Evolutionary conservation across 2,797 vertebrate genomes (phyloP), one percentile per base, ranked within the genome.

Genomic region (Heliangelus exortis): DNA sequence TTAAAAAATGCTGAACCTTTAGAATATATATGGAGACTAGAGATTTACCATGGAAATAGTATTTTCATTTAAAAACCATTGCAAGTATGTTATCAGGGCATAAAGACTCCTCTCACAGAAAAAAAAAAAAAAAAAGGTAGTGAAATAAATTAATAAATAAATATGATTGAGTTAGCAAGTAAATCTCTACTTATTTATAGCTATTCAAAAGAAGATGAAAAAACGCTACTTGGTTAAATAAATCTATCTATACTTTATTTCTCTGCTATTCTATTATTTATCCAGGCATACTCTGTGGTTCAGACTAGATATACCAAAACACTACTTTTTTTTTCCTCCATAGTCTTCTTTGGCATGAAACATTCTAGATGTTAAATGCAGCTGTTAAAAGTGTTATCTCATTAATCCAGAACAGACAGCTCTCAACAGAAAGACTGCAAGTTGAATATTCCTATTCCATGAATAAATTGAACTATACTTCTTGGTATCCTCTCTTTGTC

Each of bases 251-350:
- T 58, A 53, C 1, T 39, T 65, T 18, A 66, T 73, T 74, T 5
- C 9, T 74, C 58, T 87, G 28, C 43, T 89, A 55, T 48, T 71
- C 22, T 50, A 48, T 34, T 87, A 33, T 76, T 90, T 41, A 76
- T 41, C 10, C 31, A 68, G 36, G 15, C 4, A 26, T n/a, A 63
- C 2, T 11, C 23, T 45, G 17, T 34, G 23, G 75, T 71, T 91
- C 62, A 77, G 29, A 71, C 10, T 29, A 81, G n/a, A 34, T 71
- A 66, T 15, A 88, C 2, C 26, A 84, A 78, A 1, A 59, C 15
- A 55, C 1, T 79, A 23, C 0, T 0, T n/a, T 75, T 63, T 53
- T 50, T 50, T 36, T 12, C n/a, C 11, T 1, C 20, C 33, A 71
- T 19, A 31, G 20, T 29, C 33, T 62, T 9, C 43, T 79, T 76